phyloP scores from a whole-genome alignment of 2,888 invertebrate species.

The Tiliacea aurago region DNA sequence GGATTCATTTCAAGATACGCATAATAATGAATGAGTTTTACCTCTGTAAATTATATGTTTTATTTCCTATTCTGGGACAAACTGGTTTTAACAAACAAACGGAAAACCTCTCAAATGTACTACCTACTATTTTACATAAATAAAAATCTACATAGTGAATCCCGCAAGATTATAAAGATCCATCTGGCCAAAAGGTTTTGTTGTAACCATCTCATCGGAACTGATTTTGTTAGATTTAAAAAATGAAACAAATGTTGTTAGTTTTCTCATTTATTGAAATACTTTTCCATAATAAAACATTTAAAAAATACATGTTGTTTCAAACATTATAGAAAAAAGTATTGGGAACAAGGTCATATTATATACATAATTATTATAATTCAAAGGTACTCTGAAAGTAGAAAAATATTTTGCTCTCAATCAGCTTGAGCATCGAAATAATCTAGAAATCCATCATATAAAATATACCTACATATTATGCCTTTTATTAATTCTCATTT shows the following conservation, averaged over 20 bases:
- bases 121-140: background rate
- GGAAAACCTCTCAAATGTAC: background rate
- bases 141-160: background rate
- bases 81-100: background rate
- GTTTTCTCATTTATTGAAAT: background rate
- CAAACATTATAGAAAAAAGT: background rate
- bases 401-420: background rate
- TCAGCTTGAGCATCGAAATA: background rate
- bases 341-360: background rate
- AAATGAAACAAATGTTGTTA: background rate
- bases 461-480: too few species aligned
- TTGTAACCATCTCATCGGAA: background rate
- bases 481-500: too few species aligned
- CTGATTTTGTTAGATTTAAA: too few species aligned
- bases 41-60: background rate
- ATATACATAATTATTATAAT: background rate
- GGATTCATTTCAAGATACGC: background rate
- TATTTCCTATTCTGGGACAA: background rate
- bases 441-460: background rate
- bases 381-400: background rate
- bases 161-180: background rate
- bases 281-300: slow-evolving; percentile 3
- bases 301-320: slow-evolving; percentile 1
- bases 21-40: background rate
- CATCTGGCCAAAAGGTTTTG: background rate